These are phyloP conservation scores for Glandiceps talaboti DNA, from an alignment of 53 echinoderm and acorn worm species.

Conservation along the genomic window DNA sequence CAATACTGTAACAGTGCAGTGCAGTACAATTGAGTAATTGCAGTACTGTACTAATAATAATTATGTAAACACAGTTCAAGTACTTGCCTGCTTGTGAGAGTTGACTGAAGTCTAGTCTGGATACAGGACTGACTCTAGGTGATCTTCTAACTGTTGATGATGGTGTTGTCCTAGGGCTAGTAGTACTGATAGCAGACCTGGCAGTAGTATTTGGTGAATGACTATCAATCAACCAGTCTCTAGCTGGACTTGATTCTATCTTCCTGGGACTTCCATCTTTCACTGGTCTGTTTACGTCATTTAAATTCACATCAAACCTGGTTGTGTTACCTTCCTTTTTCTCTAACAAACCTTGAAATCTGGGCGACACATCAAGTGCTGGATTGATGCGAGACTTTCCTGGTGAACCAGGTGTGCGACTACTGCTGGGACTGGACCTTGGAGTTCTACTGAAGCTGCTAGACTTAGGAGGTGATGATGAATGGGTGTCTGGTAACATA, in stretches of 20 bases:
- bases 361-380: not conserved
- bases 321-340: not conserved
- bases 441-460: not conserved
- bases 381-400: not conserved
- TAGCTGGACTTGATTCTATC: not conserved
- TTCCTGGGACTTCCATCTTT: not conserved
- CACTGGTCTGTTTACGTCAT: not conserved
- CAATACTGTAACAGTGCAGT: no score
- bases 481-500: not conserved
- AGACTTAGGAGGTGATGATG: constrained; percentile 1
- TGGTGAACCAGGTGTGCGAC: not conserved
- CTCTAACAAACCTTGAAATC: not conserved
- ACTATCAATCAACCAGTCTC: not conserved
- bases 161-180: not conserved
- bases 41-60: no score
- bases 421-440: not conserved
- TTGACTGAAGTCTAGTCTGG: not conserved
- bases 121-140: not conserved
- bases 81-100: not conserved
- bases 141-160: not conserved
- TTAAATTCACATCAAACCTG: not conserved
- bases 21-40: no score
- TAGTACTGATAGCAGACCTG: not conserved
- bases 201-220: not conserved
- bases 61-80: no score